phyloP scores from a whole-genome alignment of 2,113 vertebrate genomes.

The Axis porcinus region DNA sequence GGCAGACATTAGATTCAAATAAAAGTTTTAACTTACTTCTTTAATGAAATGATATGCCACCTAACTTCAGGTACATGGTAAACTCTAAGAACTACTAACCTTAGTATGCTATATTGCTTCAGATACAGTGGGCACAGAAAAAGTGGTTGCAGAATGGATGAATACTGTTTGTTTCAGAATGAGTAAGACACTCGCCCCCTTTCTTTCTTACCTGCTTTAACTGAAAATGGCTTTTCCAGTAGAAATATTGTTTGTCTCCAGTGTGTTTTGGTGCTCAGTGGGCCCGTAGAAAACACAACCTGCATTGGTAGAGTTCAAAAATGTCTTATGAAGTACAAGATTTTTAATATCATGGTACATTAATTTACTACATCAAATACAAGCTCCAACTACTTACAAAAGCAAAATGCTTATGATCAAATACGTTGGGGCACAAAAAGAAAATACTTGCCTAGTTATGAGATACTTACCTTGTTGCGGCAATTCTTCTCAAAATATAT shows the following conservation, averaged over 20 bases:
- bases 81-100: not conserved
- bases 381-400: conserved; percentile 72
- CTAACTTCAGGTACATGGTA: not conserved
- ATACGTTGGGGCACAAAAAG: conserved; percentile 76
- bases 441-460: conserved; percentile 51
- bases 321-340: conserved; percentile 77
- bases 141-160: not conserved
- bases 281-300: conserved; percentile 94
- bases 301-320: conserved; percentile 80
- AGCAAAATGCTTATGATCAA: conserved; percentile 78
- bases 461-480: conserved; percentile 86
- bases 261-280: conserved; percentile 89
- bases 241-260: conserved; percentile 97
- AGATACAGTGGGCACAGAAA: not conserved
- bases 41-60: not conserved
- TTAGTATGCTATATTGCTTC: not conserved
- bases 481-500: conserved; percentile 94
- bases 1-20: not conserved
- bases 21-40: not conserved
- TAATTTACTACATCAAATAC: conserved; percentile 75
- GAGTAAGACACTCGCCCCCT: not conserved
- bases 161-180: not conserved
- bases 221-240: conserved; percentile 88
- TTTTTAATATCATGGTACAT: conserved; percentile 79
- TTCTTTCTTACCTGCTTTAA: conserved; percentile 86